Base-by-base conservation (phyloP, 2,888 invertebrate species). In the Latrodectus elegans region DNA sequence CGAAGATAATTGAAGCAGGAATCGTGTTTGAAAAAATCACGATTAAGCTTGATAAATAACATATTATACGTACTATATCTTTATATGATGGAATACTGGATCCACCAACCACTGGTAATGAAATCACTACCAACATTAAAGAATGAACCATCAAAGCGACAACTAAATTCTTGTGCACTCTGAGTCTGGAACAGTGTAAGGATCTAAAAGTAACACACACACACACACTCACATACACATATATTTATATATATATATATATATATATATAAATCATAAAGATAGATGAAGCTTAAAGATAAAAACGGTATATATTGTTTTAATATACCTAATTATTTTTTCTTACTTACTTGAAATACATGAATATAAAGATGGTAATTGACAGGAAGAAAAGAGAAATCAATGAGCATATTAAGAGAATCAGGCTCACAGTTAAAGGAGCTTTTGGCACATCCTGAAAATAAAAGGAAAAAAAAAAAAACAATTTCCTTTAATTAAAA, bases 141-240 rank as follows among this genome's bases (percentile, higher is more conserved):
- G 92, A 93, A 55, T 93, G 91, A 12, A 93, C 78, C 68, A 93
- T 92, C 87, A 93, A 92, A 2, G 93, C 92, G 1, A 92, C 89
- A 12, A 92, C 92, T 65, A 93, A 91, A 86, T 93, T 91, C 89
- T 92, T 92, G 90, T 93, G 93, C 51, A 93, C 92, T 70, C 91
- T 91, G 11, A 92, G 91, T 15, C 93, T 90, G 71, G 91, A 91
- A 89, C 92, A 93, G 73, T 92, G 92, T 15, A 93, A 90, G 11
- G 92, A 91, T 89, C 93, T 93, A 72, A 8, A n/a, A 52, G 17
- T 4, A 17, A 73, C 0, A 8, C 26, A 73, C 3, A 4, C n/a
- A n/a, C n/a, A n/a, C n/a, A n/a, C n/a, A n/a, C n/a, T n/a, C n/a
- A n/a, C n/a, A n/a, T n/a, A 14, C 14, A 12, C 3, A 10, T 67